Base-by-base conservation (phyloP, 2,888 invertebrate genomes). In the Liodrosophila aerea region DNA sequence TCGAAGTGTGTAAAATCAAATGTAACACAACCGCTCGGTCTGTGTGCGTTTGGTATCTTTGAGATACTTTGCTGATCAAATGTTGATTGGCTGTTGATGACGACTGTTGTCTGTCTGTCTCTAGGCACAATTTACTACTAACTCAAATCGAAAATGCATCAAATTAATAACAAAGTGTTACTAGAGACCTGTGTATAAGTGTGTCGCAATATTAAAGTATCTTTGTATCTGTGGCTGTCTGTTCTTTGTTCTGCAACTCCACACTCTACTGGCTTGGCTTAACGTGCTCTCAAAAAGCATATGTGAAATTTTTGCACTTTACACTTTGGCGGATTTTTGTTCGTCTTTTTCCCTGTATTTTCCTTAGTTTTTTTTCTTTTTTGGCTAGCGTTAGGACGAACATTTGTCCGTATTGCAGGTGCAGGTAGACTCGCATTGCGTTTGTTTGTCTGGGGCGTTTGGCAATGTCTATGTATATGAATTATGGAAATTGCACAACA, bases 331-430 rank as follows among this genome's bases (percentile, higher is more conserved):
- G 70, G 57, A 64, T 54, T n/a, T 27, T 73, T 31, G 46, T 49
- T 45, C 40, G 33, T 40, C 11, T 44, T 61, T 52, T 47, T 45
- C 27, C 11, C 13, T 46, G 12, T 13, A 18, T 33, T 47, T 45
- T 49, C 1, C 52, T 43, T 15, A 29, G 1, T 34, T 33, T 41
- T 33, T 51, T 59, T 58, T 34, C 40, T 57, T 61, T 59, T 64
- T 60, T 59, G n/a, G 47, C 16, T 53, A 31, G 65, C 63, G 67
- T 63, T 67, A 36, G 73, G 67, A 73, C 80, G 60, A 62, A 82
- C 72, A 66, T 78, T 86, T 87, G 71, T 73, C 83, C 83, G 81
- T 86, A 83, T 87, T 87, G 87, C 87, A 87, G 87, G 85, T 87
- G 76, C 74, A 80, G 75, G 71, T 57, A 58, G 62, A 59, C 56